A percentile compares a stretch with the other conserved stretches of the same genome.
These are phyloP conservation scores for Megaceryle torquata DNA, from an alignment of 2,113 vertebrate genomes.

Conservation along the genomic window DNA sequence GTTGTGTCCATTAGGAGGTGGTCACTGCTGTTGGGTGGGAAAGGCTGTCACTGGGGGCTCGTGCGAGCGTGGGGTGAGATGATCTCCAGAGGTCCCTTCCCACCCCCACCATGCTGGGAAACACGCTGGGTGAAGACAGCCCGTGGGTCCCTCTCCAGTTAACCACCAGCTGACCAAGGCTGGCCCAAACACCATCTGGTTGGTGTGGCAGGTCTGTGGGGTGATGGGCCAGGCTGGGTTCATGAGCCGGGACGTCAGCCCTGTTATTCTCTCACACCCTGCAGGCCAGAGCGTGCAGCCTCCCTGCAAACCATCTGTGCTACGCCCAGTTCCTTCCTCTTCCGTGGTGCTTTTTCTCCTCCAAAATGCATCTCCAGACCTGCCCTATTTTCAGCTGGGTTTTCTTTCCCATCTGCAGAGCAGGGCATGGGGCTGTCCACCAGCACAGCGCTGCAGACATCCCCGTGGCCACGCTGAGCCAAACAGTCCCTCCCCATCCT, in stretches of 20 bases:
- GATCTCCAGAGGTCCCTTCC: background rate
- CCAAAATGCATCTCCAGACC: background rate
- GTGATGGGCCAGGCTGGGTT: background rate
- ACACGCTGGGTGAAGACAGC: too few species aligned
- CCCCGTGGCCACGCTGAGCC: fast-evolving
- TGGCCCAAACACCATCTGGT: fast-evolving
- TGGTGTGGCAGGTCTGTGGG: background rate
- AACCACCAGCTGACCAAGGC: background rate
- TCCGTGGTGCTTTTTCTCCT: background rate
- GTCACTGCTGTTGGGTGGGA: background rate
- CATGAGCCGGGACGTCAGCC: background rate
- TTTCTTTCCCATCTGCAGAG: background rate
- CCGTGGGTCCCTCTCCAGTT: background rate
- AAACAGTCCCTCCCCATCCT: fast-evolving
- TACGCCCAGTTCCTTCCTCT: background rate
- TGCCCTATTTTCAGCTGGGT: background rate
- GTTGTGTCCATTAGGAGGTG: too few species aligned
- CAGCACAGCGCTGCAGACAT: background rate
- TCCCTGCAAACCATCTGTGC: fast-evolving
- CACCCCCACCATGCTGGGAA: background rate
- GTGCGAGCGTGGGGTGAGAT: background rate
- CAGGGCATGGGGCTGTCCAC: background rate
- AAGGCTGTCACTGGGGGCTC: background rate
- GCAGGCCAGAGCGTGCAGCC: fast-evolving
- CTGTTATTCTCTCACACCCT: fast-evolving